phyloP scores from a whole-genome alignment of 2,797 vertebrate genomes.

The Acipenser ruthenus region DNA sequence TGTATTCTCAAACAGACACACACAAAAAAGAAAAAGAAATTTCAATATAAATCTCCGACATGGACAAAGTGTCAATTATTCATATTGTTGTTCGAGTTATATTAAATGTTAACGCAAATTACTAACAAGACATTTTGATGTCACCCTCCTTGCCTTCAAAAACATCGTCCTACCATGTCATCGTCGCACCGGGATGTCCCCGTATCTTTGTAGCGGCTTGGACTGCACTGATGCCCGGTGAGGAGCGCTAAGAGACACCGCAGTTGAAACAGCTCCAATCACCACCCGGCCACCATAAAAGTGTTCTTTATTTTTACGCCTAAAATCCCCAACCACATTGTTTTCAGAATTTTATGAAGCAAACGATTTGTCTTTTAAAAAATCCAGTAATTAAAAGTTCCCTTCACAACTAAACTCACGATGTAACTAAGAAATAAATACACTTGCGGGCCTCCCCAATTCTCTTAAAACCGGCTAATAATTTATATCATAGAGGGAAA shows the following conservation, averaged over 20 bases:
- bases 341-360: conserved; percentile 1
- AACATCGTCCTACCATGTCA: conserved; percentile 15
- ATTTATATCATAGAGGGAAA: conserved; percentile 36
- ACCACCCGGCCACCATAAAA: conserved; percentile 40
- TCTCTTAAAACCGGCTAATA: conserved; percentile 60
- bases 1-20: too few species aligned
- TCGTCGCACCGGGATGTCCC: conserved; percentile 43
- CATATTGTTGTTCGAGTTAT: too few species aligned
- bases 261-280: conserved; percentile 53
- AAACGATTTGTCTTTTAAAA: not conserved
- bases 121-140: conserved; percentile 5
- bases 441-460: conserved; percentile 53
- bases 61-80: too few species aligned
- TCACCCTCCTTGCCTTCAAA: conserved; percentile 11
- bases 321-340: not conserved
- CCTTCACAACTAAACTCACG: conserved; percentile 23
- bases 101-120: too few species aligned
- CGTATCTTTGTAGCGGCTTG: conserved; percentile 51
- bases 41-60: too few species aligned
- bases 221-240: conserved; percentile 48
- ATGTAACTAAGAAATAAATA: conserved; percentile 35
- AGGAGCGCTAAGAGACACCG: conserved; percentile 64
- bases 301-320: not conserved
- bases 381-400: conserved; percentile 13
- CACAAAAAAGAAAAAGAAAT: too few species aligned